Conservation (phyloP, 30 jellyfish, hydroid and myxozoan genomes). For the Thelohanellus kitauei region DNA sequence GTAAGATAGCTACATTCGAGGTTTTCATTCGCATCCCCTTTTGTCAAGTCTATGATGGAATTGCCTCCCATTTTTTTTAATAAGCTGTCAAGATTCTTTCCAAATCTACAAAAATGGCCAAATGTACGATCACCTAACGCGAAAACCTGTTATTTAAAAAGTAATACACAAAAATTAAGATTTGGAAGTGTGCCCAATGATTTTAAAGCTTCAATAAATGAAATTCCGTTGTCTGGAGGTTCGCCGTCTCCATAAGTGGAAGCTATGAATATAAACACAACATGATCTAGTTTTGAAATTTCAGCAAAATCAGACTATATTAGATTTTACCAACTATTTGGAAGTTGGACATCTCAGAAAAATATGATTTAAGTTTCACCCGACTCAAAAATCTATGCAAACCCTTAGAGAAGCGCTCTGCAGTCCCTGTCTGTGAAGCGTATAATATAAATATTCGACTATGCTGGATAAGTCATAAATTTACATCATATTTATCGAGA, state of each 20-base stretch:
- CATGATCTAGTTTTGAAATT: constrained; percentile 20
- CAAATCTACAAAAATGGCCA: too few species aligned
- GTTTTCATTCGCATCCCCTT: constrained; percentile 84
- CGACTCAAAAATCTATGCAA: constrained; percentile 26
- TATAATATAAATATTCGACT: constrained; percentile 41
- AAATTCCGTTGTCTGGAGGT: constrained; percentile 64
- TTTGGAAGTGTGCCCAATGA: not conserved
- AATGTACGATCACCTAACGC: constrained; percentile 53
- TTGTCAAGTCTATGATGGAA: too few species aligned
- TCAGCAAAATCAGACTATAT: too few species aligned
- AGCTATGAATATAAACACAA: constrained; percentile 23
- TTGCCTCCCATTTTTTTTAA: too few species aligned
- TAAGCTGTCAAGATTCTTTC: too few species aligned
- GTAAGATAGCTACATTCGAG: too few species aligned
- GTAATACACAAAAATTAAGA: constrained; percentile 11
- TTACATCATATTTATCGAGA: too few species aligned
- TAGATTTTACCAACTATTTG: too few species aligned
- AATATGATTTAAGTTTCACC: too few species aligned
- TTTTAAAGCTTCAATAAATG: too few species aligned
- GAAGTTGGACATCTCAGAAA: too few species aligned
- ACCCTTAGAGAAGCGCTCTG: constrained; percentile 49
- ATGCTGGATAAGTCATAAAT: not conserved
- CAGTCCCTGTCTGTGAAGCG: constrained; percentile 93
- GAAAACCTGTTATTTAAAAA: constrained; percentile 31
- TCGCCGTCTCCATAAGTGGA: constrained; percentile 96